Evolutionary conservation across 2,888 invertebrate genomes (phyloP), one percentile per base, ranked within the genome.

Genomic region (Tinea semifulvella): DNA sequence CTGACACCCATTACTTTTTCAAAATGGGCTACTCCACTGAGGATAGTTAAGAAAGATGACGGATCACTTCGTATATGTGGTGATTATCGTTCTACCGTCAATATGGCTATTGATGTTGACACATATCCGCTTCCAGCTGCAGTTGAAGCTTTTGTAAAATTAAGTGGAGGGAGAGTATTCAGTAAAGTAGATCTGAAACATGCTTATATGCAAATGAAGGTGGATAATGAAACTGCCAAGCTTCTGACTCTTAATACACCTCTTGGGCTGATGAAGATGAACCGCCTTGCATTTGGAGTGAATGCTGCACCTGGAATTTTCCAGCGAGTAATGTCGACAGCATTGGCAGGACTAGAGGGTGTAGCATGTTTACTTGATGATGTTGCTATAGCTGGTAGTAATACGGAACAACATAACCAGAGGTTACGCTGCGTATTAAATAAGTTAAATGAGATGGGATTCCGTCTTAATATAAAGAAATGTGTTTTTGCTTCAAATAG

Each of bases 221-320:
- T 50, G 8, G 43, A 47, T 42, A 28, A 49, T 1, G 36, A 46
- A 8, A 52, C 54, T 18, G 51, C 52, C 6, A 5, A 42, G 31
- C 45, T 54, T 1, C 44, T 52, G 27, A 54, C 53, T n/a, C 22
- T 51, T 1, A 54, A 54, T 42, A 50, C 52, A 14, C 47, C 50
- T 2, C 16, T 48, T 5, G 48, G 53, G 10, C 35, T 54, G 6
- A 48, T 50, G 46, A 52, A 45, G 39, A 46, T 54, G 46, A 50
- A 54, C 20, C 31, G 50, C n/a, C 42, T 52, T 13, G 47, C 51
- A 16, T 54, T 47, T 47, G 52, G 52, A 1, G 48, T 52, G 1
- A 50, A 42, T 25, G 50, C 51, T n/a, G 47, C 47, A 1, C 45
- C 49, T 7, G 50, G 14, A 11, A 52, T 52, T 35, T 52, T 53